Conservation (phyloP, 2,113 vertebrate species). For the Rhinogobius similis region DNA sequence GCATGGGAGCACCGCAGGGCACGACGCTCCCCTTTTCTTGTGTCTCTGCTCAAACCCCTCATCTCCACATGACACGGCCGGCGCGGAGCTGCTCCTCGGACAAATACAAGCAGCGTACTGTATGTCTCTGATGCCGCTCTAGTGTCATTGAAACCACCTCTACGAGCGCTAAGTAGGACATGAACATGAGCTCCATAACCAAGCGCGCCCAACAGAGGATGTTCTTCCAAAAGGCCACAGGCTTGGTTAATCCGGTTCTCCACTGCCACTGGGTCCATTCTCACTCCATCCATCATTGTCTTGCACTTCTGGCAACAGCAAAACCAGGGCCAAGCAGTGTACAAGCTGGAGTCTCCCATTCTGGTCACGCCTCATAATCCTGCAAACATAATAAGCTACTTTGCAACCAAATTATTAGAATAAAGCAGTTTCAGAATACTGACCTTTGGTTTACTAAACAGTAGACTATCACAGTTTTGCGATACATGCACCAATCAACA, state of each 20-base stretch:
- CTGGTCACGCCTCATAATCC: not conserved
- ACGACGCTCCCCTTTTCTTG: not conserved
- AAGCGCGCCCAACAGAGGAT: conserved; percentile 5
- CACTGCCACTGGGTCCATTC: conserved; percentile 6
- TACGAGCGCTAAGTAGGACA: conserved; percentile 1
- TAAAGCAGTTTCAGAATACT: not conserved
- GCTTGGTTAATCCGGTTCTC: conserved; percentile 10
- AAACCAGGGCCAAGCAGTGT: conserved; percentile 6
- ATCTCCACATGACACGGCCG: not conserved
- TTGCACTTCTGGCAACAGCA: not conserved
- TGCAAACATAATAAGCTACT: not conserved
- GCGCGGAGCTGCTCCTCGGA: not conserved
- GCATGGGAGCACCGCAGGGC: conserved; percentile 6
- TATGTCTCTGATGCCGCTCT: not conserved
- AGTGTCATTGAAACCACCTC: conserved; percentile 11
- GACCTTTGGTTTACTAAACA: too few species aligned
- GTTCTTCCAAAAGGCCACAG: conserved; percentile 13
- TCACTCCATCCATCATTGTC: conserved; percentile 10
- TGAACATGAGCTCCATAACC: conserved; percentile 11
- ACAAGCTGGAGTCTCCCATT: not conserved
- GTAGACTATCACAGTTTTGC: too few species aligned
- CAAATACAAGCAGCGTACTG: not conserved
- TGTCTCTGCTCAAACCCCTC: not conserved
- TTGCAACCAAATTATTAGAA: not conserved
- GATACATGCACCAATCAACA: too few species aligned